Conservation (phyloP, 2,797 vertebrate species). For the Synanceia verrucosa region DNA sequence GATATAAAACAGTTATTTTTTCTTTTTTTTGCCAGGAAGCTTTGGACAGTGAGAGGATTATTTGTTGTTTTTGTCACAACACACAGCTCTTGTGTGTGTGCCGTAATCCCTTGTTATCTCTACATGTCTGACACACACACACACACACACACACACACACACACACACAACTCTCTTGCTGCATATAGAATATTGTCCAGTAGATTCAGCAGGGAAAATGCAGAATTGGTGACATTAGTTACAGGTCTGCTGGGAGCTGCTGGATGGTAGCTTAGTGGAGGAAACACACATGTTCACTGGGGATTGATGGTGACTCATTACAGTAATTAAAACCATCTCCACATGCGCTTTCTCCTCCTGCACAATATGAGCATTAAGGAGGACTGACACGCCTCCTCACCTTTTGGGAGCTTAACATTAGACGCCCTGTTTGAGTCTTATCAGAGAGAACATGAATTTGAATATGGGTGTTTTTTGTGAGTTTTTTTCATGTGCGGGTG, state of each 20-base stretch:
- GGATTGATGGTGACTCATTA: conserved; percentile 55
- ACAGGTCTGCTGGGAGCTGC: conserved; percentile 49
- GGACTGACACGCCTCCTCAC: conserved; percentile 4
- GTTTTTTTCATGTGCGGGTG: conserved; percentile 42
- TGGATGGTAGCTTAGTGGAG: conserved; percentile 32
- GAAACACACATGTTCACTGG: conserved; percentile 40
- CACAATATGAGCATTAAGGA: conserved; percentile 17
- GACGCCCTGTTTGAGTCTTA: conserved; percentile 13
- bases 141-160: conserved; percentile 10
- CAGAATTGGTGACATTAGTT: conserved; percentile 40
- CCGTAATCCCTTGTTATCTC: conserved; percentile 75
- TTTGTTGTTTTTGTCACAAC: conserved; percentile 68
- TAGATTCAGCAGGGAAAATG: conserved; percentile 32
- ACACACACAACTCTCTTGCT: background rate
- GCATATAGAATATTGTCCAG: conserved; percentile 20
- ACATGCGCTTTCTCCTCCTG: conserved; percentile 27
- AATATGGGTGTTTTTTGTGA: conserved; percentile 16
- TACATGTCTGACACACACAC: conserved; percentile 51
- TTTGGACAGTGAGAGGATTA: conserved; percentile 62
- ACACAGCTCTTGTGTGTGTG: conserved; percentile 51
- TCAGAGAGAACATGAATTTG: conserved; percentile 39
- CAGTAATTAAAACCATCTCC: conserved; percentile 65
- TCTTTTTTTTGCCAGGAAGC: conserved; percentile 32
- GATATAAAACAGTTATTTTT: conserved; percentile 7
- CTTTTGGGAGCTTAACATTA: conserved; percentile 20